Evolutionary conservation across 2,797 vertebrate genomes (phyloP).

Genomic region (Graptemys geographica): DNA sequence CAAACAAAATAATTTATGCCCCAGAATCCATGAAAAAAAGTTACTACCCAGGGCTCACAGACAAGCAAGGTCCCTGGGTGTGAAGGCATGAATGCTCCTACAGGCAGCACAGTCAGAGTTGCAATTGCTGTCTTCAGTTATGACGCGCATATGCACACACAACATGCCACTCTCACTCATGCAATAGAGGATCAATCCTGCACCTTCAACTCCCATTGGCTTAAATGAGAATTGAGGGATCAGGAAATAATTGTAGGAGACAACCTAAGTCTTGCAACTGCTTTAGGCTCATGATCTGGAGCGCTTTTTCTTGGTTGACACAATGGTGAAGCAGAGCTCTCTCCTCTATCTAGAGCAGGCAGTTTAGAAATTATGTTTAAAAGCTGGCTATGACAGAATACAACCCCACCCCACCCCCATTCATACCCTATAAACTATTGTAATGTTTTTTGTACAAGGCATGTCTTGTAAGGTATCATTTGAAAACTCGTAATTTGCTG

Average conservation of each 20-base stretch:
- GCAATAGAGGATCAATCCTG: neutral
- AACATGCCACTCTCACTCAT: neutral
- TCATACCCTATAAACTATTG: neutral
- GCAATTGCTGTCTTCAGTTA: neutral
- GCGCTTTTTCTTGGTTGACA: neutral
- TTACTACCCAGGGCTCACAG: neutral
- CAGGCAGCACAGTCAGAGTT: neutral
- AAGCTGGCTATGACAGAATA: neutral
- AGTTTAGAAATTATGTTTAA: neutral
- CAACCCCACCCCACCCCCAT: neutral
- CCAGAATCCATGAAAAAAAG: too few relatives aligned
- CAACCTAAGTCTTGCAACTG: neutral
- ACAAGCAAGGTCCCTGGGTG: neutral
- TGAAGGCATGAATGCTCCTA: neutral
- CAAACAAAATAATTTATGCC: too few relatives aligned
- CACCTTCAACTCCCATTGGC: neutral
- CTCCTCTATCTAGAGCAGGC: neutral
- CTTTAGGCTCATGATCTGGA: neutral
- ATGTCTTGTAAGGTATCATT: neutral
- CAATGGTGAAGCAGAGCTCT: neutral
- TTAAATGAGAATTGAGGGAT: neutral
- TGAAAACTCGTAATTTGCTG: neutral
- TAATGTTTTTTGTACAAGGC: neutral
- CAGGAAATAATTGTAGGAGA: neutral
- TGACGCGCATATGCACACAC: neutral